These are phyloP conservation scores for Brachystomella parvula DNA, from an alignment of 1,140 invertebrate genomes.

Conservation along the genomic window DNA sequence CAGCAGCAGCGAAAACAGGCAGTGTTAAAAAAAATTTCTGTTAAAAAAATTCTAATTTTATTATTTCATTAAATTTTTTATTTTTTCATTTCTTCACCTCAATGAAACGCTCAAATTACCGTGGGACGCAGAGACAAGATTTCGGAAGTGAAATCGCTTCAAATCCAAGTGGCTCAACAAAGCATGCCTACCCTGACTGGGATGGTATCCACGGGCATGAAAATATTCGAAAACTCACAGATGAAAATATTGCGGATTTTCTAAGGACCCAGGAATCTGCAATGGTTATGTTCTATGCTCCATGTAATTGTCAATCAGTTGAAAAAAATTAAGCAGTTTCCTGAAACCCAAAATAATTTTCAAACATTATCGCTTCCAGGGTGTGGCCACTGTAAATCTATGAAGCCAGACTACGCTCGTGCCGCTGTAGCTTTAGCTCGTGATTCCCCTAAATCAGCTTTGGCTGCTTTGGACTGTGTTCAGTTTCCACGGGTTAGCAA, in stretches of 20 bases:
- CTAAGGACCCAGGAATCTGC: conserved; percentile 46
- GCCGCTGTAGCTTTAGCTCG: conserved; percentile 49
- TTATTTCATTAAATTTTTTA: neutral
- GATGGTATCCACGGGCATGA: conserved; percentile 43
- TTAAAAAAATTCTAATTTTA: no score
- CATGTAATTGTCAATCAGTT: conserved; percentile 47
- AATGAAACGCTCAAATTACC: neutral
- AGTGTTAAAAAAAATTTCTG: no score
- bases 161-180: neutral
- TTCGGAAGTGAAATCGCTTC: neutral
- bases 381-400: conserved; percentile 55
- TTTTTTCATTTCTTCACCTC: neutral
- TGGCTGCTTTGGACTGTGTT: conserved; percentile 42
- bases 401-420: conserved; percentile 50
- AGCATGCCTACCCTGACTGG: conserved; percentile 43
- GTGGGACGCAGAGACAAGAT: conserved; percentile 8
- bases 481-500: conserved; percentile 22
- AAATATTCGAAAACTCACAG: conserved; percentile 48
- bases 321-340: neutral
- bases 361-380: conserved; percentile 42
- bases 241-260: conserved; percentile 48
- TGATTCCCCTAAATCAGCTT: conserved; percentile 41
- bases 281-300: conserved; percentile 56
- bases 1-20: no score
- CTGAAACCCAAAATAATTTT: conserved; percentile 9